These are phyloP conservation scores for Chorisops tibialis DNA, from an alignment of 2,888 invertebrate genomes.

Conservation along the genomic window DNA sequence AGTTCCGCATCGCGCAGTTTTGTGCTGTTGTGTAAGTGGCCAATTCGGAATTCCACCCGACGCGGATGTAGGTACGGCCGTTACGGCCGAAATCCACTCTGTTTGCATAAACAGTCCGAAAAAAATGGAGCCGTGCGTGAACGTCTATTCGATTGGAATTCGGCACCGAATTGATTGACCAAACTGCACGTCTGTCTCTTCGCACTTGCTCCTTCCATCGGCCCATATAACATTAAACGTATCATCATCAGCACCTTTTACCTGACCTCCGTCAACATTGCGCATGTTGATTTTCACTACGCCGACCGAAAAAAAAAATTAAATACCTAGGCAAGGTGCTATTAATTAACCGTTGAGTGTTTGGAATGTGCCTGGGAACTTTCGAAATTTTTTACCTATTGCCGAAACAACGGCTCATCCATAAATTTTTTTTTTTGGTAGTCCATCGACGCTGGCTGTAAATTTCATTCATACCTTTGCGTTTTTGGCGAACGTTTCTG, in stretches of 20 bases:
- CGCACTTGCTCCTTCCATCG: not conserved
- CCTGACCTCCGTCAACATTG: constrained; percentile 20
- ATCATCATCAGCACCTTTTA: not conserved
- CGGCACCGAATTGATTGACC: constrained; percentile 1
- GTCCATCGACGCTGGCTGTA: not conserved
- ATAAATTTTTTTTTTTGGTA: not conserved
- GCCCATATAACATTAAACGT: not conserved
- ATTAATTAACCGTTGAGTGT: constrained; percentile 21
- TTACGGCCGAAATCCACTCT: constrained; percentile 1
- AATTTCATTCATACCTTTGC: constrained; percentile 13
- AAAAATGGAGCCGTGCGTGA: not conserved
- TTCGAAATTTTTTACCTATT: constrained; percentile 13
- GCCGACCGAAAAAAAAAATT: not conserved
- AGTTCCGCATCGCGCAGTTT: constrained; percentile 4
- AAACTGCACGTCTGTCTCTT: not conserved
- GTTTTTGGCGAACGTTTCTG: not conserved
- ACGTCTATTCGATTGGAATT: constrained; percentile 3
- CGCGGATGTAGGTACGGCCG: constrained; percentile 14
- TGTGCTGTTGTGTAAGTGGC: constrained; percentile 10
- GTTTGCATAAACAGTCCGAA: constrained; percentile 14
- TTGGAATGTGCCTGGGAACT: constrained; percentile 14
- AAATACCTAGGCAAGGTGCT: constrained; percentile 1
- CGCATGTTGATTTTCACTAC: not conserved
- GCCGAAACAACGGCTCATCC: constrained; percentile 3
- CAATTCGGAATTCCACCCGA: constrained; percentile 21